Base-by-base conservation (phyloP, 2,888 invertebrate genomes). In the Agrochola macilenta region DNA sequence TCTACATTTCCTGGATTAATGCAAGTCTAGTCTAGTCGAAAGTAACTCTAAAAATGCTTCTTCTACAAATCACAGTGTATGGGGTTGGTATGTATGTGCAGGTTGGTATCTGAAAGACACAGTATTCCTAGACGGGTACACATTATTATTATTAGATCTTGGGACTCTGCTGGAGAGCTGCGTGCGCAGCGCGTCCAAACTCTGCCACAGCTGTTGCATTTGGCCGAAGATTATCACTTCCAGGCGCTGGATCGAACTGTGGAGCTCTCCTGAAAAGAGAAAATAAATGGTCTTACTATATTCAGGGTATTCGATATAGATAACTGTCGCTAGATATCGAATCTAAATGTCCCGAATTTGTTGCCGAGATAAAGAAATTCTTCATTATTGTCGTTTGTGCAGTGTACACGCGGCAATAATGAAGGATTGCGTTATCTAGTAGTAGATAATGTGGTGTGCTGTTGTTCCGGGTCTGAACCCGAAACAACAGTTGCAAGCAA, bases 161-260 rank as follows among this genome's bases (percentile, higher is more conserved):
- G 88, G 30, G 4, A 82, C 76, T 20, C 90, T 89, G 26, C 91
- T 91, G 3, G 92, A 85, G 4, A 96, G 78, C 76, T 96, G 95
- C 5, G 89, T 78, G 0, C 96, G 94, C 73, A 96, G 76, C 2
- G 96, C 94, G 85, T 96, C 96, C 78, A 96, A 88, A 76, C 95
- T 96, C 89, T 95, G 95, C 96, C 96, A 96, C 20, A 96, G 84
- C 77, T 96, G 96, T 88, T 96, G 96, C 96, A 96, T 96, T 87
- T 96, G 96, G 0, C 96, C 96, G 87, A 91, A 95, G 76, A 96
- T 96, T 78, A 96, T 95, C 70, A 96, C 92, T 87, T 96, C 96
- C 66, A 96, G 81, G 0, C 96, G 93, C 85, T 96, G 96, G 12
- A 96, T 93, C 0, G 96, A 92, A 35, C 85, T 93, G 82, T 96